A percentile compares a stretch with the other conserved stretches of the same genome.
Conservation (phyloP, 2,113 vertebrate genomes). For the Melozone crissalis region DNA sequence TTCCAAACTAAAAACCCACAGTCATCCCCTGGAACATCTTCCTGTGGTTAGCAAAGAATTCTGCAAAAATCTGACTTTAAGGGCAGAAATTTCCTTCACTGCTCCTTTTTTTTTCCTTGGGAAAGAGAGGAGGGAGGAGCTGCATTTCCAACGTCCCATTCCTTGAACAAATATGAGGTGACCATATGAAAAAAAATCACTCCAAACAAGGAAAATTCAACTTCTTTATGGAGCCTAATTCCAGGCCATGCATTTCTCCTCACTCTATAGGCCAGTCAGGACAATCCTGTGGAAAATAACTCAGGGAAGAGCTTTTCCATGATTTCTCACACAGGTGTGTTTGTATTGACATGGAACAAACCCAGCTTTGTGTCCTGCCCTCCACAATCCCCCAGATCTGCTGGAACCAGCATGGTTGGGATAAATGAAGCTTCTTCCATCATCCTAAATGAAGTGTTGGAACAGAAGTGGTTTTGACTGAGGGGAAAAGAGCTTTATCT, state of each 20-base stretch:
- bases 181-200: rapidly evolving
- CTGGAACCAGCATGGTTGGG: rapidly evolving
- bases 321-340: rapidly evolving
- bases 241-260: background rate
- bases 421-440: background rate
- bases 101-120: background rate
- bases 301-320: background rate
- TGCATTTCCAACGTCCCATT: background rate
- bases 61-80: background rate
- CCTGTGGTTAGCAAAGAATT: background rate
- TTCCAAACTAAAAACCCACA: background rate
- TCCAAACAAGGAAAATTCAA: background rate
- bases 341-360: background rate
- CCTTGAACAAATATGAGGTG: rapidly evolving
- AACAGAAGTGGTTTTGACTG: background rate
- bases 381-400: background rate
- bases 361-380: background rate
- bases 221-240: background rate
- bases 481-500: background rate
- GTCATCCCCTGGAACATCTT: background rate
- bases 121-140: background rate
- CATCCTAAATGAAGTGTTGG: background rate
- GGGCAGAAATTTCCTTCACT: background rate
- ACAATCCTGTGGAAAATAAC: background rate
- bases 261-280: background rate